These are phyloP conservation scores for Alfaro cultratus DNA, from an alignment of 2,797 vertebrate genomes.

Conservation along the genomic window DNA sequence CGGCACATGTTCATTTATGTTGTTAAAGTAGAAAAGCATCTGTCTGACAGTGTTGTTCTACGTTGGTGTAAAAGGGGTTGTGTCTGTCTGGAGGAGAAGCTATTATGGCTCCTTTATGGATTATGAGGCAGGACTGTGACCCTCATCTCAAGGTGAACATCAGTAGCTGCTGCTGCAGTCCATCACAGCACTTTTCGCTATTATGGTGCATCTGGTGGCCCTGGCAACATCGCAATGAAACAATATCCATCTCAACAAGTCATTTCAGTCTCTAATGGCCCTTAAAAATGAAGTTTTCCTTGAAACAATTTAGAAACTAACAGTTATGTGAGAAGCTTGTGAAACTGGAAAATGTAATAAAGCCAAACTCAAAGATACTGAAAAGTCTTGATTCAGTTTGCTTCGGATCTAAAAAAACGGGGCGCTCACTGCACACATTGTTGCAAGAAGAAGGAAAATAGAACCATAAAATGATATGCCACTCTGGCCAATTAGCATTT, in stretches of 20 bases:
- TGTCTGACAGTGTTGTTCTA: slow-evolving; percentile 56
- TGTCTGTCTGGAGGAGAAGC: slow-evolving; percentile 65
- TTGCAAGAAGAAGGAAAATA: neutral
- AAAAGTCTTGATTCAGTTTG: slow-evolving; percentile 16
- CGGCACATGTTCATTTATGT: slow-evolving; percentile 36
- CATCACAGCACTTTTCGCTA: slow-evolving; percentile 66
- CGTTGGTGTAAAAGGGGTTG: slow-evolving; percentile 62
- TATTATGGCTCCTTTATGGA: slow-evolving; percentile 78
- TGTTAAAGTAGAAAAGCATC: slow-evolving; percentile 33
- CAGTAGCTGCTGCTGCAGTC: slow-evolving; percentile 65
- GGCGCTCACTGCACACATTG: neutral
- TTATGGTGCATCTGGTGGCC: slow-evolving; percentile 62
- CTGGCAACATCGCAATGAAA: slow-evolving; percentile 47
- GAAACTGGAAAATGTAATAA: slow-evolving; percentile 11
- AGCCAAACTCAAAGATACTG: slow-evolving; percentile 17
- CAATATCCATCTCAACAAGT: slow-evolving; percentile 58
- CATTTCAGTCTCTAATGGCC: slow-evolving; percentile 43
- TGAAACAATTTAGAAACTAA: slow-evolving; percentile 38
- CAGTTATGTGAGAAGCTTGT: slow-evolving; percentile 18
- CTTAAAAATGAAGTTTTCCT: slow-evolving; percentile 39
- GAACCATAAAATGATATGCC: neutral
- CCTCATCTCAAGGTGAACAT: slow-evolving; percentile 79
- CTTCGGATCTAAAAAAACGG: neutral
- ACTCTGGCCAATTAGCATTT: neutral
- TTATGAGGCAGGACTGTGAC: slow-evolving; percentile 73